Conservation (phyloP, 2,888 invertebrate species). For the Diarsia rubi region DNA sequence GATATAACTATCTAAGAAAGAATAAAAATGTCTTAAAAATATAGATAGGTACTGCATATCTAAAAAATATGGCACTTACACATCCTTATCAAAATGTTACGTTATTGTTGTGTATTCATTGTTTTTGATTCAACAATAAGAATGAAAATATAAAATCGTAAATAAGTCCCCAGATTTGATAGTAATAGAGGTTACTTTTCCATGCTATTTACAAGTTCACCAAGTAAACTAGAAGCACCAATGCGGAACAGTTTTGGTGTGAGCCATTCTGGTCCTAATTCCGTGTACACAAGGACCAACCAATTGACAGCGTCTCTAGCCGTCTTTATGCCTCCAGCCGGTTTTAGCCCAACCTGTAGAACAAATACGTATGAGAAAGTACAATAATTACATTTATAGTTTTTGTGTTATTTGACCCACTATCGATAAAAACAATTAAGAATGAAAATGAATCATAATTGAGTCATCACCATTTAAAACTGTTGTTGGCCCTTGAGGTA, state of each 20-base stretch:
- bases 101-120: background rate
- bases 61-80: conserved; percentile 35
- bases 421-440: background rate
- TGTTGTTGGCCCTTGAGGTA: background rate
- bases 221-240: conserved; percentile 97
- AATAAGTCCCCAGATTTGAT: background rate
- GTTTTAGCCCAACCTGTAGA: conserved; percentile 97
- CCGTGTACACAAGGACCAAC: conserved; percentile 95
- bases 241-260: conserved; percentile 95
- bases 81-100: background rate
- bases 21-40: background rate
- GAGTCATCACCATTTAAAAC: too few relatives aligned
- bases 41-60: background rate
- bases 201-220: conserved; percentile 92
- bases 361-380: background rate
- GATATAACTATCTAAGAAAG: background rate
- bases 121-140: background rate
- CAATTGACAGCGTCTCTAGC: conserved; percentile 96
- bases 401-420: background rate
- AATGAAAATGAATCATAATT: background rate
- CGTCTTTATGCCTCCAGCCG: conserved; percentile 98
- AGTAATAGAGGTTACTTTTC: background rate
- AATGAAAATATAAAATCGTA: background rate
- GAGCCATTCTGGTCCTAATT: conserved; percentile 97
- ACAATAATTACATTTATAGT: background rate